Base-by-base conservation (phyloP, 2,113 vertebrate species). In the Gallinago paraguaiae region DNA sequence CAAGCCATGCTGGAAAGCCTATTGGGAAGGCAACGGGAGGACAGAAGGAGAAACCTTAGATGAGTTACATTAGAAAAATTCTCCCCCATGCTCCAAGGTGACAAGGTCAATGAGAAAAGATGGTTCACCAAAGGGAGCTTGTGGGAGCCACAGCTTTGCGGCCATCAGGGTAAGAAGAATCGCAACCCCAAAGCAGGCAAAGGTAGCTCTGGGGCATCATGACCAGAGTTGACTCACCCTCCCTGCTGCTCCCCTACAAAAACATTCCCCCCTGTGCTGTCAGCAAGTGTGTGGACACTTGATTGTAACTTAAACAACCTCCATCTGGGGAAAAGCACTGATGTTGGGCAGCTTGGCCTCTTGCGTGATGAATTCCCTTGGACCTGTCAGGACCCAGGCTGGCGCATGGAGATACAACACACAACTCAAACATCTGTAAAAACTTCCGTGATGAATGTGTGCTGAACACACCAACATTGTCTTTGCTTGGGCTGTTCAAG, bases 1-100 rank as follows among this genome's bases (percentile, higher is more conserved):
- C 95, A 92, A 92, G 67, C 59, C 88, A 64, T 89, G 30, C 60
- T 57, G 51, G 50, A 90, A 91, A 94, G 43, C 22, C 83, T 93
- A 25, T 76, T 35, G 88, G 67, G 78, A 91, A 92, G 41, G 41
- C 67, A 72, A 82, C 25, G 31, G 68, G 45, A 76, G 41, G 51
- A 90, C 61, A 79, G 70, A 37, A 96, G 46, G 59, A 76, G 67
- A 87, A 95, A 75, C 35, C 3, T 41, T 65, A 28, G 31, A 51
- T 70, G 33, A 27, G 15, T 79, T 77, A 31, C 45, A 13, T 54
- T 50, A 80, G 50, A 89, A 89, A 91, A 82, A 76, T 69, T 87
- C n/a, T 50, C 41, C 31, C 57, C 13, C 6, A 1, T 2, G 4
- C 48, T 82, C 14, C 25, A 9, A 7, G 7, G 63, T 91, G 91